These are phyloP conservation scores for Myioborus melanocephalus DNA, from an alignment of 2,797 vertebrate genomes.

Conservation along the genomic window DNA sequence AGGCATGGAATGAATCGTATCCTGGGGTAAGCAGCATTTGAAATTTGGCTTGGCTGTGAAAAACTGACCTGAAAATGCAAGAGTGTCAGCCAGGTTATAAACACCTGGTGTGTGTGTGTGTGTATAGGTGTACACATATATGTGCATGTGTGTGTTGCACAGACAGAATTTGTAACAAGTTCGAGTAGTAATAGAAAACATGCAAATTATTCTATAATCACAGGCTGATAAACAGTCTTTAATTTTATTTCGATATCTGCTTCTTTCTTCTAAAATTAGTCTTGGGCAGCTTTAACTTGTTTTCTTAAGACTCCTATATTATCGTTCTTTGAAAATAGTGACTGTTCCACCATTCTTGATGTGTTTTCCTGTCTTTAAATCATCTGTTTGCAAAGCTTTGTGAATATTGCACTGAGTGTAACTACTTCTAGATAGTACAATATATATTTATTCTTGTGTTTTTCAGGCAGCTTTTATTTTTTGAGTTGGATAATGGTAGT, in stretches of 20 bases:
- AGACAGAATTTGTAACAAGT: not conserved
- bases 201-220: not conserved
- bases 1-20: constrained; percentile 95
- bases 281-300: not conserved
- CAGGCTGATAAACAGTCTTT: not conserved
- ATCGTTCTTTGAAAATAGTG: not conserved
- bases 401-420: not conserved
- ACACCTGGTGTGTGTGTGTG: not conserved
- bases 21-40: constrained; percentile 83
- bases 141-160: not conserved
- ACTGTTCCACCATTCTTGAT: not conserved
- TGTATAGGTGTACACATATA: no score
- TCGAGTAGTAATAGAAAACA: not conserved
- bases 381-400: not conserved
- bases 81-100: not conserved
- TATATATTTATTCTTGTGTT: not conserved
- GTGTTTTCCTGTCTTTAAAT: not conserved
- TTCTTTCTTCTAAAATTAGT: not conserved
- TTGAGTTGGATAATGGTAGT: not conserved
- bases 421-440: not conserved
- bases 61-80: not conserved
- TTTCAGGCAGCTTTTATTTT: not conserved
- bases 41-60: not conserved
- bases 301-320: not conserved
- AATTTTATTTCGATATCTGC: not conserved